Evolutionary conservation across 2,113 vertebrate genomes (phyloP).

Genomic region (Puffinus mauretanicus): DNA sequence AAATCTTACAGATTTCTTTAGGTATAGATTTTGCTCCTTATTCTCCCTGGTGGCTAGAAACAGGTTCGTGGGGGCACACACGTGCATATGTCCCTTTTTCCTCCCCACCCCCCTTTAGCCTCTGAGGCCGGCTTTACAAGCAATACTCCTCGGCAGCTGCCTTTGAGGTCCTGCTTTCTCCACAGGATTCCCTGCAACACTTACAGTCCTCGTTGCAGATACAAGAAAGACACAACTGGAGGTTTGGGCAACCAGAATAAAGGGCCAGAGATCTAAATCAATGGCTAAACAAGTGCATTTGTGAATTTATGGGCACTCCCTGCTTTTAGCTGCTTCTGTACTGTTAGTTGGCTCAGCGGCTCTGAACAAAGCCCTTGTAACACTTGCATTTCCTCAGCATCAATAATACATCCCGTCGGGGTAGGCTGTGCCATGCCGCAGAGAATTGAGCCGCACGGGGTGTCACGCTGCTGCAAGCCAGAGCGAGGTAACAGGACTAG

Average conservation of each 20-base stretch:
- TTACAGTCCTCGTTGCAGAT: not conserved
- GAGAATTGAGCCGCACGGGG: not conserved
- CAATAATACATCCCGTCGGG: not conserved
- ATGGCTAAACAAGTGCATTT: not conserved
- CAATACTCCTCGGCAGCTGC: not conserved
- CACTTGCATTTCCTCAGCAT: not conserved
- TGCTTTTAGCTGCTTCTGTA: conserved; percentile 12
- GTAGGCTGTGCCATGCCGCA: not conserved
- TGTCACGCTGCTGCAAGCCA: not conserved
- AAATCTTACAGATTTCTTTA: not conserved
- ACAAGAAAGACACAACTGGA: not conserved
- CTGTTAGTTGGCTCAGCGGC: not conserved
- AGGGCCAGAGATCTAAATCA: not conserved
- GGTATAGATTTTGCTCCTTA: not conserved
- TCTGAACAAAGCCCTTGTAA: conserved; percentile 13
- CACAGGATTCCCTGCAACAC: not conserved
- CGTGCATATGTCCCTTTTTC: not conserved
- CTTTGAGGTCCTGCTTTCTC: not conserved
- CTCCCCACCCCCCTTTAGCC: not conserved
- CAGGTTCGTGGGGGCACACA: not conserved
- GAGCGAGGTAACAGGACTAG: not conserved
- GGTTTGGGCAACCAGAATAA: not conserved
- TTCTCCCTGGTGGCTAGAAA: not conserved
- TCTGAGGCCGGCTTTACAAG: not conserved
- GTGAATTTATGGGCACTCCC: conserved; percentile 12